Percentiles rank a stretch among this genome's conserved stretches.
Conservation (phyloP, 2,113 vertebrate species). For the Neolamprologus cancellatus region DNA sequence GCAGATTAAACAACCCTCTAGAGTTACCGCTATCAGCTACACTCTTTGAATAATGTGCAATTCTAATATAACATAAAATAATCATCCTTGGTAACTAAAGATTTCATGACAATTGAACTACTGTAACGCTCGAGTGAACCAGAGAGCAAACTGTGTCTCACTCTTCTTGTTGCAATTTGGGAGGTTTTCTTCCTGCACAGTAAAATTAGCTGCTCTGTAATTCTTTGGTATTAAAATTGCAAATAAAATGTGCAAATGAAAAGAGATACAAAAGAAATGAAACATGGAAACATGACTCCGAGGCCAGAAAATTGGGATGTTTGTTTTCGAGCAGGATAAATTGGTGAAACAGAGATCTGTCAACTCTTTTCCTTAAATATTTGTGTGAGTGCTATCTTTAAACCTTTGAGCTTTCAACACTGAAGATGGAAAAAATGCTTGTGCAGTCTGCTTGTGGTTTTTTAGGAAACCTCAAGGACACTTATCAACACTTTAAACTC, state of each 20-base stretch:
- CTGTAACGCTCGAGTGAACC: background rate
- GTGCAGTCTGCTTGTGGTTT: background rate
- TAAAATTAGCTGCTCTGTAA: background rate
- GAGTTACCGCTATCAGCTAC: background rate
- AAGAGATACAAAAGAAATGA: background rate
- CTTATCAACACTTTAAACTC: background rate
- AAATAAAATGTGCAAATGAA: background rate
- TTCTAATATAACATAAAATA: background rate
- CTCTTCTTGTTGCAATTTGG: background rate
- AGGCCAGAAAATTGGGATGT: background rate
- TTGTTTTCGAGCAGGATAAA: background rate
- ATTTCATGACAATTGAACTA: background rate
- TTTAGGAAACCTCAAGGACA: background rate
- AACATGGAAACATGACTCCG: too few relatives aligned
- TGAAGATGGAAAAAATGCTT: background rate
- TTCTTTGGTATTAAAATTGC: background rate
- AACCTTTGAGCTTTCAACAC: background rate
- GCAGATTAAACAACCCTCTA: background rate
- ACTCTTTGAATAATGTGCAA: background rate
- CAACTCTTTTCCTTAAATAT: background rate
- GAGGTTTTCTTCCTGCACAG: background rate
- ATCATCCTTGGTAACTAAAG: background rate
- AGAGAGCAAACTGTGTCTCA: background rate
- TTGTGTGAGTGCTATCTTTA: background rate
- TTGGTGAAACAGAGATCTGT: background rate